Base-by-base conservation (phyloP, 35 echinoderm and acorn worm genomes). In the Apostichopus californicus region DNA sequence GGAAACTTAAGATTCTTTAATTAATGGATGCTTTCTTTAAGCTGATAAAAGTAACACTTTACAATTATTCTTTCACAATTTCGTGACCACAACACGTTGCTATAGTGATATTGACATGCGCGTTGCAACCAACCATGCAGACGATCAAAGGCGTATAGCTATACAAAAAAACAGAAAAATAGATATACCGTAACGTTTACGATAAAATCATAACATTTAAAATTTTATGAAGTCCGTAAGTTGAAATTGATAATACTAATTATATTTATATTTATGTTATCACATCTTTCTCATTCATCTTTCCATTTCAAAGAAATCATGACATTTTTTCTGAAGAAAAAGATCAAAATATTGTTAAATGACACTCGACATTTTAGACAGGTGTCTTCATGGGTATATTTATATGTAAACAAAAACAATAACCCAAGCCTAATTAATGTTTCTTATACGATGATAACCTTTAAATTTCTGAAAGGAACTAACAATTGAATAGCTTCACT, bases 111-210 rank as follows among this genome's bases (percentile, higher is more conserved):
- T 55, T 84, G 81, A 84, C 81, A 84, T 84, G 81, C 54, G 81
- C 81, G 54, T 84, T 84, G 81, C 81, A 84, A 58, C 22, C 81
- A 57, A 84, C 81, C 81, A 58, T 84, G 81, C 54, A 21, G 54
- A 54, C 18, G 54, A 9, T 21, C 55, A 57, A 57, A 58, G 54
- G 70, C 70, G 15, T 73, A 17, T 58, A 5, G 5, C 57, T 46
- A 17, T 55, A 22, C 18, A 58, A 54, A 57, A 57, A 57, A 46
- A 46, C 1, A 46, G 3, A 46, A 46, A 46, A 46, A 46, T 46
- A 46, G 34, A 84, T 84, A 24, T 55, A 84, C 81, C 81, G 81
- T 84, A 23, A 57, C 81, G 54, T 84, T 84, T 58, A 84, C 81
- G 81, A 57, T 15, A 84, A 84, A 55, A 84, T 84, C 54, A 84